These are phyloP conservation scores for Caenorhabditis parvicauda DNA, from an alignment of 2,888 invertebrate species.

Conservation along the genomic window DNA sequence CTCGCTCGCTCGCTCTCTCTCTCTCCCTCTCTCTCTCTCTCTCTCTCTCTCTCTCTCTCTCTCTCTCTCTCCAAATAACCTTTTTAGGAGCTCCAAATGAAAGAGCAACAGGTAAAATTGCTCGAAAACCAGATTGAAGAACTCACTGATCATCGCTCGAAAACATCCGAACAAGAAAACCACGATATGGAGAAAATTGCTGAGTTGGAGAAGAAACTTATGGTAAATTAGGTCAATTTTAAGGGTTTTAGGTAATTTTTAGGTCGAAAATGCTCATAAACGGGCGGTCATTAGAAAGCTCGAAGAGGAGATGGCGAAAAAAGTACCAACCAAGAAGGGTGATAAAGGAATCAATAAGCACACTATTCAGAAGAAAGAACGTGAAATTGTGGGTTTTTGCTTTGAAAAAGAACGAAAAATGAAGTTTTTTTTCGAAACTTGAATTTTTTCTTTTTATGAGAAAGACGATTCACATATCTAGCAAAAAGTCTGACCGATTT, in stretches of 20 bases:
- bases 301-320: conserved; percentile 95
- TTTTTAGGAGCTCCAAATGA: conserved; percentile 15
- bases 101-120: conserved; percentile 20
- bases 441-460: conserved; percentile 72
- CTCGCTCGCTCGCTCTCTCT: too few relatives aligned
- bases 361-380: conserved; percentile 84
- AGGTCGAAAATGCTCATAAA: conserved; percentile 33
- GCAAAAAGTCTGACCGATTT: too few relatives aligned
- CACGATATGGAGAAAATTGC: conserved; percentile 17
- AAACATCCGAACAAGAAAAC: conserved; percentile 63
- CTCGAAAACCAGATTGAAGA: conserved; percentile 24
- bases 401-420: too few relatives aligned
- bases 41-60: background rate
- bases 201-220: conserved; percentile 8
- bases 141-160: conserved; percentile 9
- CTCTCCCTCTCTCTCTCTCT: too few relatives aligned
- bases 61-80: too few relatives aligned
- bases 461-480: too few relatives aligned
- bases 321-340: conserved; percentile 72
- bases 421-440: too few relatives aligned
- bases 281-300: conserved; percentile 74
- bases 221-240: background rate
- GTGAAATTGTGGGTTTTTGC: conserved; percentile 75
- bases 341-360: conserved; percentile 68
- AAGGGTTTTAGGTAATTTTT: conserved; percentile 27